Evolutionary conservation across 2,888 invertebrate species (phyloP).

Genomic region (Polyommatus icarus): DNA sequence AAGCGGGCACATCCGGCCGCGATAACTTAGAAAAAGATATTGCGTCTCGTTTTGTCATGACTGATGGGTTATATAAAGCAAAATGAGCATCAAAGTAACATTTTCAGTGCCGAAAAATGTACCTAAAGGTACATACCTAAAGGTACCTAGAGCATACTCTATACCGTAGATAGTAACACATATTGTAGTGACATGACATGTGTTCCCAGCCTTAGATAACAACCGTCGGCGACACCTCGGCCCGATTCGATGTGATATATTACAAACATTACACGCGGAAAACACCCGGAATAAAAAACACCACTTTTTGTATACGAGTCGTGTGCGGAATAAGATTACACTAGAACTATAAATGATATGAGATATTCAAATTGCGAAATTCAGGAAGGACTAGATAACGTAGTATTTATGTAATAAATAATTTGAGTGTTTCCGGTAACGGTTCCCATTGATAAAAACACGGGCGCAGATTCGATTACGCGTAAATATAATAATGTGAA

Average conservation of each 20-base stretch:
- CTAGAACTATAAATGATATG: not conserved
- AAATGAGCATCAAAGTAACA: no score
- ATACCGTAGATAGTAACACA: no score
- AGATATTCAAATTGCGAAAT: not conserved
- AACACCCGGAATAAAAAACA: conserved; percentile 17
- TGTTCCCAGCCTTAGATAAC: not conserved
- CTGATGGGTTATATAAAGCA: no score
- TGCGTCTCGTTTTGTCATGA: no score
- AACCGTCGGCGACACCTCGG: conserved; percentile 7
- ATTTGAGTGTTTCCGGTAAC: not conserved
- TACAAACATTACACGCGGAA: conserved; percentile 1
- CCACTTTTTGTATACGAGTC: conserved; percentile 19
- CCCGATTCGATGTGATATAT: conserved; percentile 23
- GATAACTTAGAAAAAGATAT: no score
- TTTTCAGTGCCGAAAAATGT: no score
- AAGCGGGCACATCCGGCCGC: no score
- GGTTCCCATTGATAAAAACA: not conserved
- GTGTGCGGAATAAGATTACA: conserved; percentile 1
- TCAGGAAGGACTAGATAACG: not conserved
- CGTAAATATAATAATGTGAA: not conserved
- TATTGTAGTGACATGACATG: not conserved
- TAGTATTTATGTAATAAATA: not conserved
- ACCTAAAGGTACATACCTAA: no score
- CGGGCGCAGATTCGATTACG: not conserved
- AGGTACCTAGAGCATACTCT: no score